Evolutionary conservation across 2,797 vertebrate species (phyloP).

Genomic region (Xenentodon cancila): DNA sequence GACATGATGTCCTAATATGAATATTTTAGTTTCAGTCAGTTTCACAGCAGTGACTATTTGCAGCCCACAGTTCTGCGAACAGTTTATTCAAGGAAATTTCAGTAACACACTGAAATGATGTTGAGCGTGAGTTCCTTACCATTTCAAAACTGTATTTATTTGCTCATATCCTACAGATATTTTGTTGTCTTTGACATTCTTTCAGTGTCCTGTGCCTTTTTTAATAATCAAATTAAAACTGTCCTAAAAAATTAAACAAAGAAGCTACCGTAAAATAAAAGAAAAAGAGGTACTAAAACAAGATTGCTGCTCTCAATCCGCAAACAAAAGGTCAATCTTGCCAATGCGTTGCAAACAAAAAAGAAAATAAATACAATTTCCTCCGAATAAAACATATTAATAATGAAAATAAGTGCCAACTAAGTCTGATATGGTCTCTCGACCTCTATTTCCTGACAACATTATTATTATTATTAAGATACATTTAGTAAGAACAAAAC

Average conservation of each 20-base stretch:
- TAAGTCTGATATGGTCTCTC: background rate
- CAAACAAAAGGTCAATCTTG: too few relatives aligned
- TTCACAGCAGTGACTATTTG: constrained; percentile 8
- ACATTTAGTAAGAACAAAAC: constrained; percentile 24
- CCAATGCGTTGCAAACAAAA: background rate
- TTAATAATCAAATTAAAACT: too few relatives aligned
- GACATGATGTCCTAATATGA: constrained; percentile 30
- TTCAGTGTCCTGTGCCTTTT: too few relatives aligned
- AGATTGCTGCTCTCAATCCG: too few relatives aligned
- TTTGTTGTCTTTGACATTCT: too few relatives aligned
- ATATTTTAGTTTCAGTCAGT: constrained; percentile 4
- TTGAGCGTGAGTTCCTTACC: constrained; percentile 13
- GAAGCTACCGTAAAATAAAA: too few relatives aligned
- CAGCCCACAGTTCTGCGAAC: constrained; percentile 43
- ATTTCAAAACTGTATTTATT: background rate
- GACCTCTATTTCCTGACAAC: background rate
- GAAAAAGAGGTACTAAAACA: too few relatives aligned
- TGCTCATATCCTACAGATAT: too few relatives aligned
- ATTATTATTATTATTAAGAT: constrained; percentile 19
- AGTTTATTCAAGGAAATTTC: constrained; percentile 39
- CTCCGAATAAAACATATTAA: constrained; percentile 3
- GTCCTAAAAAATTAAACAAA: too few relatives aligned
- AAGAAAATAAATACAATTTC: constrained; percentile 7
- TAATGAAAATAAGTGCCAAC: constrained; percentile 3
- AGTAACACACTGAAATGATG: background rate